These are phyloP conservation scores for Drosophila punjabiensis DNA, from an alignment of 1,140 invertebrate species.

Conservation along the genomic window DNA sequence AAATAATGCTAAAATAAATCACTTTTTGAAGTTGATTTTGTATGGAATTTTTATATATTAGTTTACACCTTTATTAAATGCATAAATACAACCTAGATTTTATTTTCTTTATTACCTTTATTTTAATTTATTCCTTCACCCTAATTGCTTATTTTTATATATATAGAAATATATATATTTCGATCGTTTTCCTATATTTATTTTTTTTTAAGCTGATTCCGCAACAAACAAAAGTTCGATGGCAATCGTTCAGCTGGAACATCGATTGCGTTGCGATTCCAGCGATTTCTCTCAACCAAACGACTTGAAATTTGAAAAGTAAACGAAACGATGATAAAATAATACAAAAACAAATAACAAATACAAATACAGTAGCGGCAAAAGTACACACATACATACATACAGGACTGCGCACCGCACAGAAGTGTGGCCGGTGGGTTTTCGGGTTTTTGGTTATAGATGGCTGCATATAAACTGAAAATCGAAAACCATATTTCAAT, in stretches of 20 bases:
- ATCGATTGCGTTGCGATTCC: conserved; percentile 32
- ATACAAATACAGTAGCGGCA: conserved; percentile 9
- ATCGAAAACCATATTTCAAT: conserved; percentile 84
- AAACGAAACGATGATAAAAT: conserved; percentile 78
- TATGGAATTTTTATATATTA: too few species aligned
- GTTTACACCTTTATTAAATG: too few species aligned
- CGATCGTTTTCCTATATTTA: not conserved
- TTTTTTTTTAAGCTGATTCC: conserved; percentile 19
- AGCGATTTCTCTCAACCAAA: conserved; percentile 46
- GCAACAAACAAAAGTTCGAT: conserved; percentile 33
- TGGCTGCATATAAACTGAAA: conserved; percentile 83
- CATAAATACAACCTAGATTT: not conserved
- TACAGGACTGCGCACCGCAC: conserved; percentile 4
- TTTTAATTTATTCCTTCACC: not conserved
- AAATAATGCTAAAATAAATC: not conserved
- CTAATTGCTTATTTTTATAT: not conserved
- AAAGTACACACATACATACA: conserved; percentile 11
- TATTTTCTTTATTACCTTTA: not conserved
- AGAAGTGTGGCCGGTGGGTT: conserved; percentile 23
- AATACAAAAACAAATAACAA: conserved; percentile 55
- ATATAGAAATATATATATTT: not conserved
- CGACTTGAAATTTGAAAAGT: conserved; percentile 80
- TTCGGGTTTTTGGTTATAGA: conserved; percentile 76
- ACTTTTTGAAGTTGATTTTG: not conserved
- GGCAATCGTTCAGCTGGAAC: conserved; percentile 47